Base-by-base conservation (phyloP, 2,888 invertebrate genomes). In the Plebejus anna region DNA sequence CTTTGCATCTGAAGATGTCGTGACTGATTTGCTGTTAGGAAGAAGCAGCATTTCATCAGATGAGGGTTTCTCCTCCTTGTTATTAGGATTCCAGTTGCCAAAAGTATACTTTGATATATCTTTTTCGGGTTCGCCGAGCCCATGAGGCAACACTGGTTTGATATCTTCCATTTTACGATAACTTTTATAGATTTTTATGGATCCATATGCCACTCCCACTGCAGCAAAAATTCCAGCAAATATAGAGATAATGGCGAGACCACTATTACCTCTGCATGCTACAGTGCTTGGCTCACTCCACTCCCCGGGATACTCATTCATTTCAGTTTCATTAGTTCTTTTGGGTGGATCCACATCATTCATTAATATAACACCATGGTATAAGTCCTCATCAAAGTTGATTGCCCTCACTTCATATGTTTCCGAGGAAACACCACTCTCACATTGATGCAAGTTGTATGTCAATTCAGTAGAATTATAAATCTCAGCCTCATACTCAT, bases 121-220 rank as follows among this genome's bases (percentile, higher is more conserved):
- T 81, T 94, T 94, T 81, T 92, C 90, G 51, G 90, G 90, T 78
- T 91, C 87, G 76, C 88, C 94, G 78, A 96, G 86, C 4, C 96
- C 96, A 75, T 95, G 95, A 36, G 96, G 96, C 79, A 96, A 86
- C 81, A 95, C 95, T 16, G 96, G 95, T 83, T 95, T 95, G 38
- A 96, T 95, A 81, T 96, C 95, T 83, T 95, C 94, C 96, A 96
- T 96, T 81, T 93, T 94, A 82, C 94, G 94, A 82, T 95, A 95
- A 79, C 94, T 95, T 77, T 92, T 90, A 88, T 95, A 96, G 42
- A 95, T 83, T 84, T 96, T 96, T 80, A 86, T 89, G 6, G 88
- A 87, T 9, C 86, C 88, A 80, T 89, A 92, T 78, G 85, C 87
- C 22, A 88, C 78, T 16, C 85, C 90, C 61, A 89, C 83, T 32